phyloP scores from a whole-genome alignment of 2,113 vertebrate genomes.

The Otus sunia region DNA sequence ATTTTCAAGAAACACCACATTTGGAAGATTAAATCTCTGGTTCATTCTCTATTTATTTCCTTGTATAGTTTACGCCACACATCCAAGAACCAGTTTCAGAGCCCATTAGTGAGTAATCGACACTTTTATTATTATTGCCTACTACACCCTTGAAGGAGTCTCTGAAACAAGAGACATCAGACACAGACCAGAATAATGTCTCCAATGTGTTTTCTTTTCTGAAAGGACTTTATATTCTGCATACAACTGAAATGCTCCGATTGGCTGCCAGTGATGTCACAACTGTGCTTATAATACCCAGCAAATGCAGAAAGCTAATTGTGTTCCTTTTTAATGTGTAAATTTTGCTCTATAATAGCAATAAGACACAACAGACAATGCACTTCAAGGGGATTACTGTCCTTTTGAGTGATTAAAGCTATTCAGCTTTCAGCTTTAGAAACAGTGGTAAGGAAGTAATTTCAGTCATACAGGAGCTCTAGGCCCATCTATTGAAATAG shows the following conservation, averaged over 20 bases:
- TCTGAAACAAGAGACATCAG: slow-evolving; percentile 27
- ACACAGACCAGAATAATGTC: slow-evolving; percentile 23
- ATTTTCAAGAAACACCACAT: not conserved
- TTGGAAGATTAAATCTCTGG: slow-evolving; percentile 1
- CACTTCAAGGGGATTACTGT: slow-evolving; percentile 47
- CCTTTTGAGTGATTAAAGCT: slow-evolving; percentile 46
- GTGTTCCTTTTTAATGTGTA: slow-evolving; percentile 60
- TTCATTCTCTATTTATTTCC: slow-evolving; percentile 34
- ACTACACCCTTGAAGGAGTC: slow-evolving; percentile 24
- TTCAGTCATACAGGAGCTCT: slow-evolving; percentile 25
- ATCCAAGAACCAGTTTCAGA: slow-evolving; percentile 7
- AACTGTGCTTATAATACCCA: slow-evolving; percentile 19
- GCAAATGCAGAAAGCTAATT: slow-evolving; percentile 67
- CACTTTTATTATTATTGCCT: slow-evolving; percentile 34
- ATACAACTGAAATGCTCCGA: not conserved
- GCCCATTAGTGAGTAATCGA: not conserved
- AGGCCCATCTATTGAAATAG: slow-evolving; percentile 24
- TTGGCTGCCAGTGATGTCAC: slow-evolving; percentile 54
- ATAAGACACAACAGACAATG: slow-evolving; percentile 37
- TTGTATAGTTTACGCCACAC: not conserved
- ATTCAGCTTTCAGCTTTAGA: slow-evolving; percentile 46
- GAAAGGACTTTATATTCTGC: slow-evolving; percentile 25
- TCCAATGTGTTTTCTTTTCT: slow-evolving; percentile 31
- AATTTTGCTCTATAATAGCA: slow-evolving; percentile 47
- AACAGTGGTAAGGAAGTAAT: slow-evolving; percentile 54